These are phyloP conservation scores for Spodoptera littoralis DNA, from an alignment of 2,888 invertebrate genomes.

Conservation along the genomic window DNA sequence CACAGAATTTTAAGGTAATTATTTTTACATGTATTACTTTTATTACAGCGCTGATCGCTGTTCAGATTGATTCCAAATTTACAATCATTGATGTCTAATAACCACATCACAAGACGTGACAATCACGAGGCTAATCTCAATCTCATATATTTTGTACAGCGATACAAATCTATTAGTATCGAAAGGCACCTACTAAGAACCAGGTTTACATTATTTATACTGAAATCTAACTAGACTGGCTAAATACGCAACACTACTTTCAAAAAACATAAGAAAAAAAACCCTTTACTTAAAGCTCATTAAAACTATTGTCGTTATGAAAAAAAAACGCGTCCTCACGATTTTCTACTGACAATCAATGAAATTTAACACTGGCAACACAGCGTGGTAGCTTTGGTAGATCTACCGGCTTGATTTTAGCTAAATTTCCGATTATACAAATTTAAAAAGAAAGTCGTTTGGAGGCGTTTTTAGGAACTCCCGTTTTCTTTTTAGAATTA, in stretches of 20 bases:
- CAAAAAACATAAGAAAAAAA: constrained; percentile 12
- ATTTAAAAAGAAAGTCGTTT: constrained; percentile 51
- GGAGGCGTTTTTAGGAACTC: constrained; percentile 70
- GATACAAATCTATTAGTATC: too few relatives aligned
- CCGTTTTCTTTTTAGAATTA: constrained; percentile 28
- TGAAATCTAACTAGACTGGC: constrained; percentile 22
- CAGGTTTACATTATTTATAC: not conserved
- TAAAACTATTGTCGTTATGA: constrained; percentile 65
- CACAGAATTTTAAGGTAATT: too few relatives aligned
- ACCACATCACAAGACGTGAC: too few relatives aligned
- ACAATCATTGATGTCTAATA: too few relatives aligned
- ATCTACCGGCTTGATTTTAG: constrained; percentile 71
- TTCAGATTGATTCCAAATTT: too few relatives aligned
- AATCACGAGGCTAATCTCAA: too few relatives aligned
- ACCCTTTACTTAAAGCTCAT: constrained; percentile 61
- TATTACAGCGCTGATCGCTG: too few relatives aligned
- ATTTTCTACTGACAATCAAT: constrained; percentile 62
- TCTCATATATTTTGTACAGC: too few relatives aligned
- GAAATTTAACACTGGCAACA: constrained; percentile 76
- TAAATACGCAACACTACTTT: constrained; percentile 39
- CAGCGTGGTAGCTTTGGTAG: constrained; percentile 70
- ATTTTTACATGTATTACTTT: too few relatives aligned
- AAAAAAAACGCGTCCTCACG: constrained; percentile 55
- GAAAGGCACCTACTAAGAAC: too few relatives aligned
- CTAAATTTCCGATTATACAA: constrained; percentile 69